Conservation (phyloP, 2,113 vertebrate species). For the Chaetodon trifascialis region DNA sequence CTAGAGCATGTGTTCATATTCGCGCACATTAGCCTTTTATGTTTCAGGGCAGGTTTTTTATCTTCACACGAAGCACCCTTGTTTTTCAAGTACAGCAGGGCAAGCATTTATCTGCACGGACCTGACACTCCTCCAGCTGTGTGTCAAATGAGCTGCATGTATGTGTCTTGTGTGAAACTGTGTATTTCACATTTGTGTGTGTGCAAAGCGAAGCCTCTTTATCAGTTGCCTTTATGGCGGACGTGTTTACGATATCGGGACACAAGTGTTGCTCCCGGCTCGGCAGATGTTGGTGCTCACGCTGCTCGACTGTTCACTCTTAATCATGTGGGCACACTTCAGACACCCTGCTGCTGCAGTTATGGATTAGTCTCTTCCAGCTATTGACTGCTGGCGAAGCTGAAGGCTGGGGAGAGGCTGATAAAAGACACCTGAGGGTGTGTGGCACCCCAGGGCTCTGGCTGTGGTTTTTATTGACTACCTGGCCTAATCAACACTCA, state of each 20-base stretch:
- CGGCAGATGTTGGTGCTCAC: slow-evolving; percentile 67
- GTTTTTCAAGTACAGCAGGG: slow-evolving; percentile 41
- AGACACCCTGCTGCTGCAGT: slow-evolving; percentile 66
- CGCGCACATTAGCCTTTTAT: background rate
- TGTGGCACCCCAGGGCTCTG: slow-evolving; percentile 41
- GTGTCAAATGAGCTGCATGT: slow-evolving; percentile 58
- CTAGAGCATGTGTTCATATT: background rate
- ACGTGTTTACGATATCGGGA: slow-evolving; percentile 43
- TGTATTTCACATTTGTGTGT: slow-evolving; percentile 13
- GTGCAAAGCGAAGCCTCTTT: slow-evolving; percentile 18
- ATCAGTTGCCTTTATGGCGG: slow-evolving; percentile 47
- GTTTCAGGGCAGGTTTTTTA: background rate
- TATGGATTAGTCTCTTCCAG: slow-evolving; percentile 77
- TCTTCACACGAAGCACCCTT: slow-evolving; percentile 19
- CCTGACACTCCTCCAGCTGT: slow-evolving; percentile 62
- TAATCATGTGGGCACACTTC: slow-evolving; percentile 65
- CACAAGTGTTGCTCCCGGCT: slow-evolving; percentile 50
- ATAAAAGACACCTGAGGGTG: slow-evolving; percentile 73
- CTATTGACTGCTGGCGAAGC: slow-evolving; percentile 70
- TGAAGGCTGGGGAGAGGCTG: slow-evolving; percentile 68
- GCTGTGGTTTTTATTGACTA: slow-evolving; percentile 71
- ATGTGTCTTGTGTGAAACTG: slow-evolving; percentile 32
- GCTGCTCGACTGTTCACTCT: slow-evolving; percentile 64
- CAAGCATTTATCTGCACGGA: slow-evolving; percentile 58
- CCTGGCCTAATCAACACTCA: slow-evolving; percentile 69